phyloP scores from a whole-genome alignment of 2,797 vertebrate genomes.

The Molossus molossus region DNA sequence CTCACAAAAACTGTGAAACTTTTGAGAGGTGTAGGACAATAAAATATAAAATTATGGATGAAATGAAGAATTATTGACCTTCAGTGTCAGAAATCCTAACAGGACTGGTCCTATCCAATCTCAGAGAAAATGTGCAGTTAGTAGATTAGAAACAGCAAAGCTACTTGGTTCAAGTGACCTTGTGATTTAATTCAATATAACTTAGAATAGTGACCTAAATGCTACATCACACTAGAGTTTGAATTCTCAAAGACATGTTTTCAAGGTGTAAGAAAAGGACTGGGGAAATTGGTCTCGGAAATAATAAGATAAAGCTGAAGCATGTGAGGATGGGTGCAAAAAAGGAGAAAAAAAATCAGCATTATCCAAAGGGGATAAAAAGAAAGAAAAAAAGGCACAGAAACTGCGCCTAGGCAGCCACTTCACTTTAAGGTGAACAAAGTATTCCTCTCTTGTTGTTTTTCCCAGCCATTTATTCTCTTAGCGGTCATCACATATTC shows the following conservation, averaged over 20 bases:
- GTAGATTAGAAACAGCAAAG: slow-evolving; percentile 90
- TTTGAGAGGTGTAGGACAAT: slow-evolving; percentile 85
- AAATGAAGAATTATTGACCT: slow-evolving; percentile 90
- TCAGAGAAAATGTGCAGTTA: slow-evolving; percentile 89
- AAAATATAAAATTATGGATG: slow-evolving; percentile 89
- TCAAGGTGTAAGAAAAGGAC: slow-evolving; percentile 73
- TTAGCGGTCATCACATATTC: slow-evolving; percentile 76
- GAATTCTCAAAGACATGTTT: slow-evolving; percentile 86
- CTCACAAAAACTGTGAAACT: slow-evolving; percentile 85
- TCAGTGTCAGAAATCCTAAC: slow-evolving; percentile 89
- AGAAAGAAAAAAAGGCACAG: neutral
- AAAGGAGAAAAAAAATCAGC: neutral
- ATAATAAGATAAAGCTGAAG: slow-evolving; percentile 72
- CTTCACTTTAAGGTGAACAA: neutral
- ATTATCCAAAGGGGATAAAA: neutral
- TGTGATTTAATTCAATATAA: slow-evolving; percentile 88
- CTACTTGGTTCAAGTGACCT: slow-evolving; percentile 88
- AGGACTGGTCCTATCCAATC: slow-evolving; percentile 88
- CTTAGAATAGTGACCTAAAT: slow-evolving; percentile 87
- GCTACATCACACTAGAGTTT: slow-evolving; percentile 81
- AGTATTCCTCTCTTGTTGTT: neutral
- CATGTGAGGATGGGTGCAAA: neutral
- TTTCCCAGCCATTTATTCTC: slow-evolving; percentile 22
- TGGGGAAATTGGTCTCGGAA: slow-evolving; percentile 71
- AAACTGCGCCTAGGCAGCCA: neutral